Base-by-base conservation (phyloP, 2,113 vertebrate genomes). In the Falcunculus frontatus region DNA sequence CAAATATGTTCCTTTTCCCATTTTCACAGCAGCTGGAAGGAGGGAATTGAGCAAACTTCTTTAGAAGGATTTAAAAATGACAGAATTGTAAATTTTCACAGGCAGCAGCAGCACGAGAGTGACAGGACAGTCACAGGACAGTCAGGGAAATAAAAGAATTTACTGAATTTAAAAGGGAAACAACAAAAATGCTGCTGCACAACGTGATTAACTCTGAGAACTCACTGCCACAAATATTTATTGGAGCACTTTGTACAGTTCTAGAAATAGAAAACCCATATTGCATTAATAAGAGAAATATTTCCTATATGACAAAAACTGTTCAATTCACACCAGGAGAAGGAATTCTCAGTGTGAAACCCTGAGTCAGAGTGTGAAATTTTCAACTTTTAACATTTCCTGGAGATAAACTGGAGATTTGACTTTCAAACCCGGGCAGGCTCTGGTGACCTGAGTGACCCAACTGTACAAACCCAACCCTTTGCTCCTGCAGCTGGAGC, bases 171-270 rank as follows among this genome's bases (percentile, higher is more conserved):
- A 76, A 93, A 86, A 80, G 33, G 33, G 68, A 80, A 91, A 76
- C 32, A 70, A 60, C 47, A 89, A 90, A 84, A 78, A 86, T 49
- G 29, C 16, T 76, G 17, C 87, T 93, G 49, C 8, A 2, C 81
- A 93, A 72, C 13, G 23, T 11, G 59, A 80, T 87, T 89, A 73
- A 80, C 84, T 76, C 72, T 78, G 87, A 74, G 84, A 83, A 67
- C 80, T 83, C 57, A 57, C 26, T 67, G 53, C 62, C 91, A 91
- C 76, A 84, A 80, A 37, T 91, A 95, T 93, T 93, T 89, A 75
- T 72, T 53, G 62, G 84, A 80, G 67, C 39, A 62, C 69, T 86
- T 41, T 30, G 32, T 65, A 67, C 56, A 76, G 37, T 59, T 72
- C 76, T 79, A 76, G 76, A 89, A 95, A 91, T 93, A 60, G 72